phyloP scores from a whole-genome alignment of 2,888 invertebrate species.

The Tipula lateralis region DNA sequence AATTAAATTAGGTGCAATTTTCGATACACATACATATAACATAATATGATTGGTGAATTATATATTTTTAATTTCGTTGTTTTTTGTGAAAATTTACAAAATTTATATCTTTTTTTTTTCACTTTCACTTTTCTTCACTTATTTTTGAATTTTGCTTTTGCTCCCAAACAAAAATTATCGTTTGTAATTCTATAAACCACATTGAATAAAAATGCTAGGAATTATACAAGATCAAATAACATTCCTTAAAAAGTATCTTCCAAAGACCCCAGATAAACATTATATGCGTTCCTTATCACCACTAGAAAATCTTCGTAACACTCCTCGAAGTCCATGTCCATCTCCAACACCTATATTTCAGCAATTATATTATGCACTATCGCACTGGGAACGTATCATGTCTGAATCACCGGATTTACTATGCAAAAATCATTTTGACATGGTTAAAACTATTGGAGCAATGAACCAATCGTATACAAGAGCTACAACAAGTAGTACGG shows the following conservation, averaged over 20 bases:
- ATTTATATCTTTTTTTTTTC: background rate
- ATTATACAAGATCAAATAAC: slow-evolving; percentile 30
- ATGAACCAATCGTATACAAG: background rate
- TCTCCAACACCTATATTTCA: slow-evolving; percentile 53
- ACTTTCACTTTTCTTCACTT: background rate
- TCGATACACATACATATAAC: background rate
- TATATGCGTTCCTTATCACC: slow-evolving; percentile 2
- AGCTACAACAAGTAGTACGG: background rate
- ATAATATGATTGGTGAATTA: background rate
- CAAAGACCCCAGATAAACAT: slow-evolving; percentile 38
- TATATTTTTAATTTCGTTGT: background rate
- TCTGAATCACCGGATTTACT: slow-evolving; percentile 38
- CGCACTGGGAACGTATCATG: slow-evolving; percentile 45
- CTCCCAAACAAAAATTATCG: slow-evolving; percentile 20
- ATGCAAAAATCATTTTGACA: background rate
- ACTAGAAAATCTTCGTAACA: background rate
- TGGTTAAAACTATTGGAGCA: background rate
- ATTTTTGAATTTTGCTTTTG: slow-evolving; percentile 31
- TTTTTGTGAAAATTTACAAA: background rate
- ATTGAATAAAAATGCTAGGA: slow-evolving; percentile 31
- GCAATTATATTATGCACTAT: slow-evolving; percentile 49
- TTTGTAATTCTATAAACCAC: background rate
- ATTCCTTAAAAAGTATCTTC: slow-evolving; percentile 34
- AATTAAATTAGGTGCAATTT: background rate
- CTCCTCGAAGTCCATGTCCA: slow-evolving; percentile 39